phyloP scores from a whole-genome alignment of 2,888 invertebrate genomes.

The Drosophila neonasuta region DNA sequence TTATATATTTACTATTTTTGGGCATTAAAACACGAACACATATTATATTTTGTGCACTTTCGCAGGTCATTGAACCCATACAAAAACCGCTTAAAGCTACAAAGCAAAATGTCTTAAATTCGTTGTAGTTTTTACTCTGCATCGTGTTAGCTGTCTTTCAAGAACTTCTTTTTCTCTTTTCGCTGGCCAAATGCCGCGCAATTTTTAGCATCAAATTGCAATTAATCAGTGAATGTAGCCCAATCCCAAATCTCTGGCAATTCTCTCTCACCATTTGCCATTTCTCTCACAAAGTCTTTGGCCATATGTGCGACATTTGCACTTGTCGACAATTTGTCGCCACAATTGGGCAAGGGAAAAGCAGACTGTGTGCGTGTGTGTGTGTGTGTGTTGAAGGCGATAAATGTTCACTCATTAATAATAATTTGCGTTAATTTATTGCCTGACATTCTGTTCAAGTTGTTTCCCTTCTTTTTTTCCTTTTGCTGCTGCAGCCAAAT shows the following conservation, averaged over 20 bases:
- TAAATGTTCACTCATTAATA: slow-evolving; percentile 75
- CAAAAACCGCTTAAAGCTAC: not conserved
- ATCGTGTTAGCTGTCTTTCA: slow-evolving; percentile 33
- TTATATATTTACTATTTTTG: slow-evolving; percentile 43
- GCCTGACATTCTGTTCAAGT: slow-evolving; percentile 51
- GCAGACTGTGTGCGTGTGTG: not conserved
- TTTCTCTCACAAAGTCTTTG: slow-evolving; percentile 1
- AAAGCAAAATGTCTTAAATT: not conserved
- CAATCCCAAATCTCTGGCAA: slow-evolving; percentile 34
- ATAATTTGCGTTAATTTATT: slow-evolving; percentile 76
- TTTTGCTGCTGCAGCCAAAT: slow-evolving; percentile 40
- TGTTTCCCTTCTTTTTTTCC: slow-evolving; percentile 24
- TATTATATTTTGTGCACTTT: slow-evolving; percentile 16
- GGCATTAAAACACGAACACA: slow-evolving; percentile 29
- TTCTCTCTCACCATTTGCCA: not conserved
- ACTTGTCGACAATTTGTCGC: slow-evolving; percentile 74
- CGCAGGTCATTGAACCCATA: slow-evolving; percentile 41
- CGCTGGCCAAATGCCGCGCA: slow-evolving; percentile 50
- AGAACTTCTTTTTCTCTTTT: slow-evolving; percentile 11
- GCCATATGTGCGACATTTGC: slow-evolving; percentile 63
- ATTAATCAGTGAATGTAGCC: slow-evolving; percentile 62
- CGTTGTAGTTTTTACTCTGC: slow-evolving; percentile 1
- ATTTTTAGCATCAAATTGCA: slow-evolving; percentile 75
- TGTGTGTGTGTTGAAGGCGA: slow-evolving; percentile 42
- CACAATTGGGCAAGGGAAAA: slow-evolving; percentile 43